These are phyloP conservation scores for Anseranas semipalmata DNA, from an alignment of 2,113 vertebrate genomes.

Conservation along the genomic window DNA sequence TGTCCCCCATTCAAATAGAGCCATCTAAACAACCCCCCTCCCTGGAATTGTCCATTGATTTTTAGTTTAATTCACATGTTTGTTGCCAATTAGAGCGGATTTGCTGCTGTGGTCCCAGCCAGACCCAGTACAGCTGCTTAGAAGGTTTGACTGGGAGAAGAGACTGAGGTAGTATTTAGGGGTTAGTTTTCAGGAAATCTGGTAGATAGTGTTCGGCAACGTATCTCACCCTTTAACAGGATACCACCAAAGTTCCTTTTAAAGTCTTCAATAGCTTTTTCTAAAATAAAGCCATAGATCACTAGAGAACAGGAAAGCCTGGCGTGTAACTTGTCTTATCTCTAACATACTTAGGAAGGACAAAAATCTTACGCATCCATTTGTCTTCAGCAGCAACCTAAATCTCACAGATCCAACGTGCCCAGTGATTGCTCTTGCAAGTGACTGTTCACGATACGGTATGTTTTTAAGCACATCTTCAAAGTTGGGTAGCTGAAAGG, in stretches of 20 bases:
- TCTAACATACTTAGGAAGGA: background rate
- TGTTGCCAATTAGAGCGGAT: background rate
- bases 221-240: background rate
- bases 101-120: no score
- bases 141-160: background rate
- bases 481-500: background rate
- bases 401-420: conserved; percentile 47
- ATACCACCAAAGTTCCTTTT: background rate
- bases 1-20: background rate
- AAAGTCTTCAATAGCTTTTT: background rate
- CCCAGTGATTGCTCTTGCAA: conserved; percentile 70
- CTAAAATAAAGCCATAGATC: background rate
- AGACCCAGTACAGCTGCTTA: no score
- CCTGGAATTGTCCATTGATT: background rate
- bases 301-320: background rate
- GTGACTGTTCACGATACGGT: conserved; percentile 72
- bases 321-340: background rate
- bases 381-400: conserved; percentile 47
- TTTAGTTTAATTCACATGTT: background rate
- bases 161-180: background rate
- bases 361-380: background rate
- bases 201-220: background rate
- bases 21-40: background rate
- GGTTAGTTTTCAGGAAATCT: background rate
- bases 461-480: conserved; percentile 11